phyloP scores from a whole-genome alignment of 1,140 invertebrate genomes.

The Drosophila baimaii region DNA sequence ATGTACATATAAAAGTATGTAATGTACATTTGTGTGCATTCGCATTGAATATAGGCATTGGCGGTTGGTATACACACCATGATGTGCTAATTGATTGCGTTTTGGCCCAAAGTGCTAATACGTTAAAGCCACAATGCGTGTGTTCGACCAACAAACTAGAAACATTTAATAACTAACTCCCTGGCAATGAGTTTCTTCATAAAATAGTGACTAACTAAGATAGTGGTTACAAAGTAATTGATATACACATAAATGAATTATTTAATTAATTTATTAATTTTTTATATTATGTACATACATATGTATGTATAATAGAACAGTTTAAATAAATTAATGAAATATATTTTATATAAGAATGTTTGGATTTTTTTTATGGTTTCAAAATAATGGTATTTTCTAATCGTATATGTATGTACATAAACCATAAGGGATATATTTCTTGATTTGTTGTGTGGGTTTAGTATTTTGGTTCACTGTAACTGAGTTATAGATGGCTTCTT shows the following conservation, averaged over 20 bases:
- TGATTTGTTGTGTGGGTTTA: no score
- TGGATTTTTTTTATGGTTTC: no score
- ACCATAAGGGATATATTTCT: no score
- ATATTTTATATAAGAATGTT: no score
- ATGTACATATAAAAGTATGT: constrained; percentile 15
- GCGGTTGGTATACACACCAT: constrained; percentile 22
- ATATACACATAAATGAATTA: neutral
- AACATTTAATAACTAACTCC: constrained; percentile 1
- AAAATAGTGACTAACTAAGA: constrained; percentile 11
- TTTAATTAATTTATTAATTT: neutral
- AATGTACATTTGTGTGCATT: constrained; percentile 10
- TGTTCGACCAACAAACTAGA: constrained; percentile 3
- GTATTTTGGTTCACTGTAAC: neutral
- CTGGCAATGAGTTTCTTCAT: constrained; percentile 9
- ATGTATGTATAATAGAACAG: neutral
- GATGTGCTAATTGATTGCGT: constrained; percentile 46
- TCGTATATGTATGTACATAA: no score
- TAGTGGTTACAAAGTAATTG: no score
- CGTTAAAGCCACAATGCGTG: constrained; percentile 32
- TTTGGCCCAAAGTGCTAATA: constrained; percentile 36
- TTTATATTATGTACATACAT: no score
- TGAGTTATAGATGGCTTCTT: constrained; percentile 1
- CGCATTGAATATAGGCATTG: constrained; percentile 7
- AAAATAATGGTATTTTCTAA: no score
- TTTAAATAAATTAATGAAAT: neutral